These are phyloP conservation scores for Beroe forskalii DNA, from an alignment of 37 sponge, comb jelly and placozoan species.

Conservation along the genomic window DNA sequence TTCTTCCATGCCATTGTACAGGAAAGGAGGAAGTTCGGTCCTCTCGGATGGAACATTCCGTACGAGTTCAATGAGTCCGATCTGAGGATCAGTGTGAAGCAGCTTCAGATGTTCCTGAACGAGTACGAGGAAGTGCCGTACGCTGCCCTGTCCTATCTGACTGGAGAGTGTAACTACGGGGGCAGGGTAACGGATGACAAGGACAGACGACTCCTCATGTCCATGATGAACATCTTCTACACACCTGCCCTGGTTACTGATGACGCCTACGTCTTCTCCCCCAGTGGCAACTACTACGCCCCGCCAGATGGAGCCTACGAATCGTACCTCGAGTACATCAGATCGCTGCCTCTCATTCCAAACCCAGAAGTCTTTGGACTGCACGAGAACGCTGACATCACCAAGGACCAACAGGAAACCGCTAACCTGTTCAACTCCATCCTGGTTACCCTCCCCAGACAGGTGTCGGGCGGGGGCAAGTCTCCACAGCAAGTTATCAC, in stretches of 20 bases:
- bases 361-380: constrained; percentile 98
- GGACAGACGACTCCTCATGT: constrained; percentile 88
- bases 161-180: constrained; percentile 99
- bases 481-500: constrained; percentile 89
- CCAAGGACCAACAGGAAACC: constrained; percentile 97
- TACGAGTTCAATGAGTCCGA: constrained; percentile 98
- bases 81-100: constrained; percentile 91
- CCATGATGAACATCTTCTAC: constrained; percentile 90
- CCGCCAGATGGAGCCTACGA: constrained; percentile 86
- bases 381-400: constrained; percentile 98
- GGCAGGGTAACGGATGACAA: constrained; percentile 97
- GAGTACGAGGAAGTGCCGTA: constrained; percentile 90
- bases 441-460: constrained; percentile 87
- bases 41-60: constrained; percentile 97
- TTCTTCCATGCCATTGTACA: constrained; percentile 99
- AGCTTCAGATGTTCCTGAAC: constrained; percentile 98
- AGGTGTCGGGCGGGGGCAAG: constrained; percentile 89
- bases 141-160: constrained; percentile 88
- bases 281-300: constrained; percentile 90
- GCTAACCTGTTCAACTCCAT: constrained; percentile 89
- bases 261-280: constrained; percentile 82
- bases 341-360: constrained; percentile 87
- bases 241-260: constrained; percentile 72
- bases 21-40: constrained; percentile 94
- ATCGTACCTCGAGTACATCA: constrained; percentile 86